A percentile compares a stretch with the other conserved stretches of the same genome.
These are phyloP conservation scores for Halichoeres trimaculatus DNA, from an alignment of 2,113 vertebrate species.

Conservation along the genomic window DNA sequence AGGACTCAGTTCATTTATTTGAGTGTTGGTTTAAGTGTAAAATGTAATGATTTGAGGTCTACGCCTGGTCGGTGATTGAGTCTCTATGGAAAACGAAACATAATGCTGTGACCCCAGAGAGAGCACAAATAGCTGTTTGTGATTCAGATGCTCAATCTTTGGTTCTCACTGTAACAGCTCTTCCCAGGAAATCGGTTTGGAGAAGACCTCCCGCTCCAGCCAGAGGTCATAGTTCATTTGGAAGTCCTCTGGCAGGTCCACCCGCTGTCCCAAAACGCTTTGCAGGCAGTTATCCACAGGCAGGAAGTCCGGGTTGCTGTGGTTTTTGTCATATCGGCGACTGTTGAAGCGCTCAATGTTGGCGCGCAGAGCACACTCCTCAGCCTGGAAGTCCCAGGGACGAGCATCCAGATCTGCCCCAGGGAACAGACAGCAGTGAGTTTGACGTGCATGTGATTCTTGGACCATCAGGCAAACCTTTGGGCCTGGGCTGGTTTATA, in stretches of 20 bases:
- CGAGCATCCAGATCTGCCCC: constrained; percentile 93
- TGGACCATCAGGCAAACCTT: neutral
- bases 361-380: constrained; percentile 95
- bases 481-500: too few species aligned
- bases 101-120: constrained; percentile 15
- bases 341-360: constrained; percentile 98
- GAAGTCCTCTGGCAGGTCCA: constrained; percentile 96
- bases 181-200: constrained; percentile 98
- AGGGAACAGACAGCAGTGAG: constrained; percentile 3
- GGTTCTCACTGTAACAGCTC: constrained; percentile 91
- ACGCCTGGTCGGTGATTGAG: neutral
- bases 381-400: constrained; percentile 98
- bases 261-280: constrained; percentile 94
- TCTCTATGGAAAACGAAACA: constrained; percentile 16
- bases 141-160: neutral
- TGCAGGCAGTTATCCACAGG: constrained; percentile 98
- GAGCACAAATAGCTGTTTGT: constrained; percentile 19
- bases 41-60: neutral
- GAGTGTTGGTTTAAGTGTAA: constrained; percentile 4
- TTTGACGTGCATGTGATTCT: neutral
- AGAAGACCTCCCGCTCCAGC: constrained; percentile 98
- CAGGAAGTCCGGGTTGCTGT: constrained; percentile 93
- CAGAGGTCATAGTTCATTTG: constrained; percentile 99
- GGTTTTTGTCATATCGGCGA: constrained; percentile 92
- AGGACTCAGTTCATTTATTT: constrained; percentile 30